Base-by-base conservation (phyloP, 1,140 invertebrate genomes). In the Hyposmocoma kahamanoa region DNA sequence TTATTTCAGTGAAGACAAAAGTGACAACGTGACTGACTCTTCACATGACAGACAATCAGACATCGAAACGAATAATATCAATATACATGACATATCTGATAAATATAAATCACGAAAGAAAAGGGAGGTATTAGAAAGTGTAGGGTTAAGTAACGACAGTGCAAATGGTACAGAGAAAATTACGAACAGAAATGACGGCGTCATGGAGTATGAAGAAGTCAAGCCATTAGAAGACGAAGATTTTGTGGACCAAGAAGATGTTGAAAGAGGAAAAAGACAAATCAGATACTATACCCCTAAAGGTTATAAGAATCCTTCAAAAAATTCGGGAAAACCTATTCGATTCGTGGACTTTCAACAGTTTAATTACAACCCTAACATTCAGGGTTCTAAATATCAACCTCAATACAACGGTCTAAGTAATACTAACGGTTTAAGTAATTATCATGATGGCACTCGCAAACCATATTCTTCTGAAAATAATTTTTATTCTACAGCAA, bases 251-350 rank as follows among this genome's bases (percentile, higher is more conserved):
- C 53, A 61, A 28, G 72, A 83, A 41, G 64, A 67, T 20, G 67
- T 48, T 51, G 86, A 87, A 43, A 73, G 86, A 62, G 82, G 80
- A 32, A 87, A 87, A 58, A 73, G 86, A 66, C 86, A 87, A 77
- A 61, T 82, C 30, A 57, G 86, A 63, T 73, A 82, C 55, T 73
- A 73, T 67, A 58, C 72, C 47, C 78, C 80, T 67, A 75, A 83
- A 49, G 71, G 67, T 20, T 71, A 67, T 30, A 81, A 73, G 45
- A 34, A 46, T 34, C 56, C 67, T 28, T 43, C 38, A 26, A 83
- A 83, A 56, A 56, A 62, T 39, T 20, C 51, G 22, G n/a, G n/a
- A n/a, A 84, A 76, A 52, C 65, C 63, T 15, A 13, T 67, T 26
- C 72, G 73, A 59, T 32, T 64, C 20, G 48, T 72, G 18, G 67